Evolutionary conservation across 2,113 vertebrate species (phyloP), one percentile per base, ranked within the genome.

Genomic region (Bettongia penicillata): DNA sequence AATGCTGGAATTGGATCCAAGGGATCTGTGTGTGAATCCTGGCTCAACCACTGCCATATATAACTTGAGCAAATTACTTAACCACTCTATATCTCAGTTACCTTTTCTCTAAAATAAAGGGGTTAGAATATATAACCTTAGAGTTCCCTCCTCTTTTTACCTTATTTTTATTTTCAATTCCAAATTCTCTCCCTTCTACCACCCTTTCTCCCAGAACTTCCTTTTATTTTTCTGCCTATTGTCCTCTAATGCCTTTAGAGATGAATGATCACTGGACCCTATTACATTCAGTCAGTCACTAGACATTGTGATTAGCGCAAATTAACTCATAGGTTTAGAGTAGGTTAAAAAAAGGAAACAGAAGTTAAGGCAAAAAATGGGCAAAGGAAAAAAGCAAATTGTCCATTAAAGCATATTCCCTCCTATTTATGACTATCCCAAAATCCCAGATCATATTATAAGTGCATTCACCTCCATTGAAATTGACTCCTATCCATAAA

Each of bases 311-410:
- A 24, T 19, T 22, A 53, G 47, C 50, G 19, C 90, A 25, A 25
- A 51, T 0, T 0, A 0, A 22, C 49, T 89, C 91, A 2, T 43
- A 0, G 0, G 47, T 0, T 47, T 16, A 55, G 3, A 93, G 26
- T 8, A 4, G 5, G 1, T 49, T 19, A 49, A 51, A 93, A 24
- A 6, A 5, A 91, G 37, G 25, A 53, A 47, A 49, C 8, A 0
- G 25, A 92, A 94, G 11, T 16, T 25, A 7, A 1, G 4, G 2
- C 53, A 68, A 68, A 57, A 48, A 53, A 25, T 0, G 48, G 37
- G 51, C 50, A 90, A 0, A 0, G 14, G 1, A 47, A 90, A 90
- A 90, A 43, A 9, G 50, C 9, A 24, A 57, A 48, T 51, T 43
- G 28, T 51, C 52, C 16, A 8, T 51, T 52, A 49, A 93, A 10